Base-by-base conservation (phyloP, 2,888 invertebrate genomes). In the Fragum sueziense region DNA sequence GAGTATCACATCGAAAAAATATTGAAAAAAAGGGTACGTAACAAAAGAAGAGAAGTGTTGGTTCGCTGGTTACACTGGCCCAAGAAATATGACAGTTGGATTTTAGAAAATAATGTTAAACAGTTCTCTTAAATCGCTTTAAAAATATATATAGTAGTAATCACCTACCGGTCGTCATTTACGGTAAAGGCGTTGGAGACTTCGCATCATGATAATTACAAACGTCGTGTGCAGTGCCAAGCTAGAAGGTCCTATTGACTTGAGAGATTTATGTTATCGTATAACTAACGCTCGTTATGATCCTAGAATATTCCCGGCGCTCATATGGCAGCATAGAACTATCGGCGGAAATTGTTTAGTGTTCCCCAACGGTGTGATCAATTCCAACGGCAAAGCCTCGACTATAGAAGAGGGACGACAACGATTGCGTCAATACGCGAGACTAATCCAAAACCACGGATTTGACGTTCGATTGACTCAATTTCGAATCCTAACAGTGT, bases 61-160 rank as follows among this genome's bases (percentile, higher is more conserved):
- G 76, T 80, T 3, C 54, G 76, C 0, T 84, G 84, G 84, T 65
- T 84, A 47, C 84, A 80, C 41, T 84, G 84, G 80, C 79, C 80
- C 0, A 71, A 76, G 37, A 84, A 84, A 29, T 84, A 80, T 41
- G 76, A 84, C 34, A 31, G 33, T 1, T 73, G 73, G 73, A 73
- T 73, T 22, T 54, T 54, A 22, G 68, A 77, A 62, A n/a, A 51
- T 25, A 59, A 77, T 37, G 31, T 61, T 14, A n/a, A 61, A 34
- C n/a, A 74, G 6, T 76, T 6, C 2, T 2, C 25, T 37, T 22
- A 17, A 22, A 67, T 4, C n/a, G 17, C n/a, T n/a, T n/a, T n/a
- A n/a, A n/a, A n/a, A n/a, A n/a, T n/a, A n/a, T n/a, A n/a, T n/a
- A n/a, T n/a, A n/a, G n/a, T n/a, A n/a, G 47, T 37, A 67, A 37